phyloP scores from a whole-genome alignment of 2,888 invertebrate genomes.

The Poecilobothrus nobilitatus region DNA sequence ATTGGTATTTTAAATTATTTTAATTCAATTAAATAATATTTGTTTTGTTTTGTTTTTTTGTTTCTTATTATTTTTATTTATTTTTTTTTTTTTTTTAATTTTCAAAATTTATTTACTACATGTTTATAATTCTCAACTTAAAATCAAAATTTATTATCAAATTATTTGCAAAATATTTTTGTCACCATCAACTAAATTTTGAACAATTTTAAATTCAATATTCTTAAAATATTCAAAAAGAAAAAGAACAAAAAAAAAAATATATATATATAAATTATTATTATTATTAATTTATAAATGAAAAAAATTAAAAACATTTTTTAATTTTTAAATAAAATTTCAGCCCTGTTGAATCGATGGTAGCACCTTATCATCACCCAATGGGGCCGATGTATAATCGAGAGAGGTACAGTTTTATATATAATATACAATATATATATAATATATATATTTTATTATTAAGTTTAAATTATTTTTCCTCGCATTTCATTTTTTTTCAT shows the following conservation, averaged over 20 bases:
- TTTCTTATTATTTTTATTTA: background rate
- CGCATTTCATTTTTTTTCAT: constrained; percentile 13
- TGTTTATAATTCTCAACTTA: background rate
- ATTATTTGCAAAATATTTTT: constrained; percentile 6
- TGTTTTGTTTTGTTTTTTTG: background rate
- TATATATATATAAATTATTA: background rate
- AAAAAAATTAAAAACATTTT: background rate
- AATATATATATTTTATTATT: constrained; percentile 6
- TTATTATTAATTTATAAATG: constrained; percentile 8
- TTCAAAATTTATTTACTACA: background rate
- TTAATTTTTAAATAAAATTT: constrained; percentile 32
- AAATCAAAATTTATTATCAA: background rate
- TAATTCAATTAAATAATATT: background rate
- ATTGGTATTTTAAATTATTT: background rate
- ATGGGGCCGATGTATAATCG: constrained; percentile 47
- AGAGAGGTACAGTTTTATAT: constrained; percentile 43
- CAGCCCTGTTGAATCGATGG: constrained; percentile 47
- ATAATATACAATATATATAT: background rate
- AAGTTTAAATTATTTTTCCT: constrained; percentile 8
- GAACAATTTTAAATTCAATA: no score
- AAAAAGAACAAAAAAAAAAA: no score
- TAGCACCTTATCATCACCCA: constrained; percentile 46
- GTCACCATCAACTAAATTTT: background rate
- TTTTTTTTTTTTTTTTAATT: no score
- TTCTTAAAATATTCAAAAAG: no score